Evolutionary conservation across 2,113 vertebrate genomes (phyloP).

Genomic region (Archocentrus centrarchus): DNA sequence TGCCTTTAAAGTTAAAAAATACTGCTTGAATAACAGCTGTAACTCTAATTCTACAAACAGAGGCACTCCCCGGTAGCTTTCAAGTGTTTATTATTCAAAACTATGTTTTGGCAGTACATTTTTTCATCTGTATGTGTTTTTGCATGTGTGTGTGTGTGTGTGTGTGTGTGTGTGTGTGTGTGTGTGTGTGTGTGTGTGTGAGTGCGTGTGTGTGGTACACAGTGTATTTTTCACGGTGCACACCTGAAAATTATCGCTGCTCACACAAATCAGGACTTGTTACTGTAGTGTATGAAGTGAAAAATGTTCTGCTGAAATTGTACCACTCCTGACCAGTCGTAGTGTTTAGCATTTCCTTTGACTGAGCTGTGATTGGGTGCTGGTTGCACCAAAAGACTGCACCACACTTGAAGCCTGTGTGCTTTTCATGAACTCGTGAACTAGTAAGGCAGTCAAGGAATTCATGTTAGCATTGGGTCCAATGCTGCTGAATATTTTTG

Average conservation of each 20-base stretch:
- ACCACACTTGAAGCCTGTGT: conserved; percentile 24
- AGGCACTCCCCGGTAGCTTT: not conserved
- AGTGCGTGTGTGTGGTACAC: not conserved
- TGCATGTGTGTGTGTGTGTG: not conserved
- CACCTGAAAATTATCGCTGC: conserved; percentile 23
- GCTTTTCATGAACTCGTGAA: conserved; percentile 51
- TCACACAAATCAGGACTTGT: conserved; percentile 26
- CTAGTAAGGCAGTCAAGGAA: conserved; percentile 34
- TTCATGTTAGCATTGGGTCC: conserved; percentile 33
- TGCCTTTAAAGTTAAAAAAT: not conserved
- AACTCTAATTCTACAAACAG: not conserved
- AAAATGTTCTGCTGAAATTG: conserved; percentile 29
- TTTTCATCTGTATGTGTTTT: not conserved
- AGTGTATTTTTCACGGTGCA: conserved; percentile 24
- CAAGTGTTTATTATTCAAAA: conserved; percentile 15
- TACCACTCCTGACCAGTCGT: conserved; percentile 21
- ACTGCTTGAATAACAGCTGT: not conserved
- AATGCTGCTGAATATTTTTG: conserved; percentile 57
- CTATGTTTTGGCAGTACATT: not conserved
- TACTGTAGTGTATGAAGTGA: conserved; percentile 35
- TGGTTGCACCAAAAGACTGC: conserved; percentile 35
- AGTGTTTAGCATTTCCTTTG: conserved; percentile 53
- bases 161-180: not conserved
- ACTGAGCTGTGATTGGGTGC: conserved; percentile 32
- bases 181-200: not conserved